Conservation (phyloP, 2,797 vertebrate genomes). For the Erethizon dorsatum region DNA sequence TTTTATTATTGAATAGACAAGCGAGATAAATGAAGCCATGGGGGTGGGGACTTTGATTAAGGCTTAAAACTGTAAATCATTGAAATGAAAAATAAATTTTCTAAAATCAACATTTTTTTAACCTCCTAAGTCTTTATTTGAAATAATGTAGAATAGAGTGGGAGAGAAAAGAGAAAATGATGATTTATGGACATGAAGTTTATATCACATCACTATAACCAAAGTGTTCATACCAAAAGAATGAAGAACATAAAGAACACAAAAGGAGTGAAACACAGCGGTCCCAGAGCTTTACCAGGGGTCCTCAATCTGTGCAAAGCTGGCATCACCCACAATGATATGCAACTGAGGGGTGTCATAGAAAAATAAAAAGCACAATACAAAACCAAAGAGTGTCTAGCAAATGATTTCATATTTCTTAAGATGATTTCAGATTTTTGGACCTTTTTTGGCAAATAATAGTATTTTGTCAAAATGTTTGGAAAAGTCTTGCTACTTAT, state of each 20-base stretch:
- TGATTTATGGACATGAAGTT: background rate
- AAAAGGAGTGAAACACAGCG: constrained; percentile 98
- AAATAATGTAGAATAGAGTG: background rate
- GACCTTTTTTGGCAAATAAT: background rate
- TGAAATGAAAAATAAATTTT: constrained; percentile 55
- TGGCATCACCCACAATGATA: constrained; percentile 98
- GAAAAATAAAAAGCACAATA: constrained; percentile 81
- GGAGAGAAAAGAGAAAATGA: constrained; percentile 39
- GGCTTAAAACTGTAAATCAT: constrained; percentile 29
- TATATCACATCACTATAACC: constrained; percentile 65
- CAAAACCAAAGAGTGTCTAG: constrained; percentile 67
- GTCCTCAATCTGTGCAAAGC: constrained; percentile 96
- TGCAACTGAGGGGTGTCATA: constrained; percentile 97
- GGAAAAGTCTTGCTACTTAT: background rate
- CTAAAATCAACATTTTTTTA: background rate
- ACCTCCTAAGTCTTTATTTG: background rate
- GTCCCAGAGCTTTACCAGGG: constrained; percentile 95
- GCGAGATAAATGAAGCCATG: background rate
- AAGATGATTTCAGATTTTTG: constrained; percentile 36
- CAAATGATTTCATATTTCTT: background rate
- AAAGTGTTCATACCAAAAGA: constrained; percentile 94
- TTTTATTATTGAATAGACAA: too few species aligned
- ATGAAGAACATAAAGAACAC: constrained; percentile 99
- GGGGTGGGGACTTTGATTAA: background rate
- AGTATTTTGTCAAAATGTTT: background rate